Evolutionary conservation across 37 sponge, comb jelly and placozoan genomes (phyloP), one percentile per base, ranked within the genome.

Genomic region (Crambe crambe): DNA sequence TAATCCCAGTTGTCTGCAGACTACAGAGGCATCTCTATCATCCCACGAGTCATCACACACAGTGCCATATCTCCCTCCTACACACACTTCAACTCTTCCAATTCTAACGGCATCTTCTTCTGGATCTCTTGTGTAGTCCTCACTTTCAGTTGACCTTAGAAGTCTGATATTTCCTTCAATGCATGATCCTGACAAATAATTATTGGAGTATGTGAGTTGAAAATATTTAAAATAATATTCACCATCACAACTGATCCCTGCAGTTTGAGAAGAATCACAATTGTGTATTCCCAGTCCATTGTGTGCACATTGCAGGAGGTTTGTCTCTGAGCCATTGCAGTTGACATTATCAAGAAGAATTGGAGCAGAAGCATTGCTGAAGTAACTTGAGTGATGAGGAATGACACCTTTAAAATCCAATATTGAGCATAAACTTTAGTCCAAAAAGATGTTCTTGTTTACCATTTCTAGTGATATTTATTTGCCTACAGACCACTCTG

Each of bases 1-100:
- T 61, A 81, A 81, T 26, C 81, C 81, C 0, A 81, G 42, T 42
- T 81, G 81, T 42, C 62, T 41, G 72, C 81, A 81, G 21, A 40
- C 81, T 1, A 80, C 80, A 25, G 71, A 57, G 3, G 80, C 80
- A 20, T 80, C 58, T 26, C 20, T 51, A 37, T 80, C 27, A 32
- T 31, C 35, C 80, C 80, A 80, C 2, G 22, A 47, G 23, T 80
- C 70, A n/a, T 27, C 58, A 70, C 80, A 80, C 22, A 70, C 6
- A 6, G 12, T 47, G 6, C 51, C 51, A 12, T 47, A 47, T 47
- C 6, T 47, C 12, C 51, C 51, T 15, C 51, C 12, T 47, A 12
- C 6, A 47, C 51, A 47, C 6, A 47, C 51, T 47, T 6, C 12
- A 6, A 47, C 6, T 47, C 51, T 47, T 47, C 51, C 51, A 6